These are phyloP conservation scores for Lucilia sericata DNA, from an alignment of 1,140 invertebrate species.

Conservation along the genomic window DNA sequence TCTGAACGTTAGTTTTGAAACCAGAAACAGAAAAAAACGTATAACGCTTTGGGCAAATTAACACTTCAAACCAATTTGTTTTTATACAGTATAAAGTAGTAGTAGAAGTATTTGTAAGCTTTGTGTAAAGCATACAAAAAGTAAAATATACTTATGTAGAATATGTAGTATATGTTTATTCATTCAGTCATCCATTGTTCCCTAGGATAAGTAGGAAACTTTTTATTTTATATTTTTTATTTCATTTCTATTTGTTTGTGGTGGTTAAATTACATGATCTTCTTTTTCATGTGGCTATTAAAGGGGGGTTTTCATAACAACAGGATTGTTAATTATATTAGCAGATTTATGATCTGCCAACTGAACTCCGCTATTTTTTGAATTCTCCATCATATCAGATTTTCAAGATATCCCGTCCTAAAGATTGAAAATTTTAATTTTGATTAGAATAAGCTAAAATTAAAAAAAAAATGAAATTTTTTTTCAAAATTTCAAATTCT, in stretches of 20 bases:
- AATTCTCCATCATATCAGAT: too few relatives aligned
- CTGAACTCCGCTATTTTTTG: too few relatives aligned
- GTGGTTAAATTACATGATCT: conserved; percentile 6
- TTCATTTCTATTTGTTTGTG: neutral
- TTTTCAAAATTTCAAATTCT: too few relatives aligned
- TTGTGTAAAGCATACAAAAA: neutral
- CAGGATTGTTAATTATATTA: too few relatives aligned
- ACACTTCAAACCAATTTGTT: conserved; percentile 40
- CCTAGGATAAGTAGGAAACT: neutral
- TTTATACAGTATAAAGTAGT: neutral
- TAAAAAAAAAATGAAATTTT: too few relatives aligned
- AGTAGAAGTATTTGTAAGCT: neutral
- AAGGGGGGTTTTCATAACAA: neutral
- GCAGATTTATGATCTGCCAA: too few relatives aligned
- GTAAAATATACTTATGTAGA: neutral
- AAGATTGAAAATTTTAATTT: too few relatives aligned
- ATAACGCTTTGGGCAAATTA: conserved; percentile 34
- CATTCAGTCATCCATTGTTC: conserved; percentile 3
- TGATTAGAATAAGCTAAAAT: too few relatives aligned
- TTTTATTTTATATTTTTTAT: conserved; percentile 11
- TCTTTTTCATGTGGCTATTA: neutral
- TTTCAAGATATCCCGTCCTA: too few relatives aligned
- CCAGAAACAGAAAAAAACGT: neutral
- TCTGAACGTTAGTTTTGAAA: conserved; percentile 1
- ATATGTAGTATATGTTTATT: neutral